phyloP scores from a whole-genome alignment of 2,797 vertebrate species.

The Paramormyrops hopkinsi region DNA sequence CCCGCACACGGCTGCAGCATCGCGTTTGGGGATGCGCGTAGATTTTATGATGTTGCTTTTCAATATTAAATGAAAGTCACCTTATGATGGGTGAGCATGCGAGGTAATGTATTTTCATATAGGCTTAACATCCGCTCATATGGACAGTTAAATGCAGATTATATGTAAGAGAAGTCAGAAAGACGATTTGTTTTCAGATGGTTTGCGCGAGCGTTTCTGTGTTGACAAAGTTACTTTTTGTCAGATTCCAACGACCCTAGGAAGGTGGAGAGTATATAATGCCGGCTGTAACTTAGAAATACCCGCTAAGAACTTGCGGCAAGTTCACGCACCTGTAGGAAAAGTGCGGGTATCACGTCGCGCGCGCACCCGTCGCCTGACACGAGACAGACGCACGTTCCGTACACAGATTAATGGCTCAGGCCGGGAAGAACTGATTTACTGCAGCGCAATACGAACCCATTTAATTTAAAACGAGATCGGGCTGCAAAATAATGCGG shows the following conservation, averaged over 20 bases:
- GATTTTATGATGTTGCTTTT: background rate
- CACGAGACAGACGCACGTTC: background rate
- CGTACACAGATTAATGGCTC: background rate
- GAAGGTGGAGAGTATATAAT: background rate
- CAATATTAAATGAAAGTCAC: background rate
- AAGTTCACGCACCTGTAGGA: constrained; percentile 18
- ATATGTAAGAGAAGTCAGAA: background rate
- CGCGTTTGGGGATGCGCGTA: background rate
- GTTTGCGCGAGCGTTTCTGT: background rate
- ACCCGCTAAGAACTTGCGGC: constrained; percentile 1
- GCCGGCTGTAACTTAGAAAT: background rate
- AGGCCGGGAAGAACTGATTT: background rate
- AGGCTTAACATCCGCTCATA: background rate
- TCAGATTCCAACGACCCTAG: background rate
- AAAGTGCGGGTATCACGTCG: background rate
- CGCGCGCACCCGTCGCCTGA: background rate
- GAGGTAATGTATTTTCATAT: background rate
- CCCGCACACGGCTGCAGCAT: background rate
- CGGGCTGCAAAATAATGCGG: background rate
- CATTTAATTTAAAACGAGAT: background rate
- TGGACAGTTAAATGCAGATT: background rate
- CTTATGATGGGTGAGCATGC: background rate
- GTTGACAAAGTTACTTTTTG: background rate
- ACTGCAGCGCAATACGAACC: constrained; percentile 5
- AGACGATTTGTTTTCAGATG: background rate